Evolutionary conservation across 2,797 vertebrate genomes (phyloP).

Genomic region (Pogoniulus pusillus): DNA sequence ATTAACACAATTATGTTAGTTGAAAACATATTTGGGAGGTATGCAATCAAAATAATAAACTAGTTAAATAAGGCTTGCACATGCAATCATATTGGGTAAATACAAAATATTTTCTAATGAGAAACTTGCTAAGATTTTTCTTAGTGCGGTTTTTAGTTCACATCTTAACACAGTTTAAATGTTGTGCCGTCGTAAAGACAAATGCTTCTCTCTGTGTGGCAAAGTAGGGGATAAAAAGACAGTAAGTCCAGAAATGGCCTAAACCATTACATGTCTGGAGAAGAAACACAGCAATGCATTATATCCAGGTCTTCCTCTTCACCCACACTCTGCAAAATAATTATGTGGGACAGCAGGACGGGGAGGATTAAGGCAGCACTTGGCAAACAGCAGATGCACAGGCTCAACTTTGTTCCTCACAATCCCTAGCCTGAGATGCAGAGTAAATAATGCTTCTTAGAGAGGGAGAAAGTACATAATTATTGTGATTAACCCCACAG

Average conservation of each 20-base stretch:
- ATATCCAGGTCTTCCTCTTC: background rate
- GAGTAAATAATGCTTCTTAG: conserved; percentile 21
- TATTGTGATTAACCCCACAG: conserved; percentile 2
- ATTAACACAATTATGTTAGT: conserved; percentile 72
- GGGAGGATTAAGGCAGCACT: background rate
- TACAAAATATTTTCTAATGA: conserved; percentile 65
- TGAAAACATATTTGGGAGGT: conserved; percentile 74
- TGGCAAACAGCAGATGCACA: background rate
- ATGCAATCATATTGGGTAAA: conserved; percentile 63
- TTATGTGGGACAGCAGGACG: background rate
- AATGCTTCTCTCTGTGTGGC: background rate
- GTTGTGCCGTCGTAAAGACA: background rate
- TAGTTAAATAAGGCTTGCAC: conserved; percentile 63
- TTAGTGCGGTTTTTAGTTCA: conserved; percentile 36
- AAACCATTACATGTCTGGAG: background rate
- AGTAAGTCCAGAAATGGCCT: background rate
- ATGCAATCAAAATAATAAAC: conserved; percentile 76
- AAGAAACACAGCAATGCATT: background rate
- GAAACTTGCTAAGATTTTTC: conserved; percentile 51
- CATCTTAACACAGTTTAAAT: background rate
- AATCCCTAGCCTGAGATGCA: background rate
- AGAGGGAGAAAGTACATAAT: conserved; percentile 1
- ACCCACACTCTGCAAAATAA: background rate
- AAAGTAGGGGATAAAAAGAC: background rate
- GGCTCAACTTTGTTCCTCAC: background rate